Percentiles rank a stretch among this genome's conserved stretches.
Conservation (phyloP, 2,113 vertebrate genomes). For the Elanus axillaris region DNA sequence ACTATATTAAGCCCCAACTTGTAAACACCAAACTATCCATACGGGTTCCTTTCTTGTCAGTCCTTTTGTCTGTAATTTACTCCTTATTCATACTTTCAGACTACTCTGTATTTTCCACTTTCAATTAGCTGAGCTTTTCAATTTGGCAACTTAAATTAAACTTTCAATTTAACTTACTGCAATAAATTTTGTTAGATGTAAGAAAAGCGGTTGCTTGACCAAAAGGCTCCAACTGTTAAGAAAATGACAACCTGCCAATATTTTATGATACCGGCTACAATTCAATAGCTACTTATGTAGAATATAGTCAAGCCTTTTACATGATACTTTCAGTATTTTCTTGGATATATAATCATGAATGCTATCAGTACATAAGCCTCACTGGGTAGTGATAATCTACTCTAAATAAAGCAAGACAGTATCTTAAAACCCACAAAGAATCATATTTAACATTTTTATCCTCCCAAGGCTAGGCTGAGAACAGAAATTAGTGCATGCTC, state of each 20-base stretch:
- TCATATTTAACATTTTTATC: slow-evolving; percentile 22
- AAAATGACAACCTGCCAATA: neutral
- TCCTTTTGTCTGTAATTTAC: neutral
- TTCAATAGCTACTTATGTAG: neutral
- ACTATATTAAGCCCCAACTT: neutral
- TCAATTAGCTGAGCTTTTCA: neutral
- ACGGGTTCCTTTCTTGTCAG: neutral
- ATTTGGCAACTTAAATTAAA: neutral
- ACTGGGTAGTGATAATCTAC: neutral
- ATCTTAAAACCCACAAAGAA: neutral
- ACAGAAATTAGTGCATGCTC: slow-evolving; percentile 16
- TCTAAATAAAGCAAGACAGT: slow-evolving; percentile 5
- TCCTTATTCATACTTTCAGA: neutral
- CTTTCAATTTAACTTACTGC: neutral
- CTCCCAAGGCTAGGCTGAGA: neutral
- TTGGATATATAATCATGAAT: neutral
- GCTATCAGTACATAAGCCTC: neutral
- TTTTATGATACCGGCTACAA: neutral
- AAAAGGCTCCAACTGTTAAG: neutral
- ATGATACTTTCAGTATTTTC: neutral
- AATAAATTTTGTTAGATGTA: neutral
- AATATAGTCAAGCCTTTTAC: neutral
- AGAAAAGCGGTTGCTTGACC: neutral
- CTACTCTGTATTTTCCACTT: neutral
- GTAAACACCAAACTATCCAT: neutral